Evolutionary conservation across 2,888 invertebrate genomes (phyloP), one percentile per base, ranked within the genome.

Genomic region (Nymphalis polychloros): DNA sequence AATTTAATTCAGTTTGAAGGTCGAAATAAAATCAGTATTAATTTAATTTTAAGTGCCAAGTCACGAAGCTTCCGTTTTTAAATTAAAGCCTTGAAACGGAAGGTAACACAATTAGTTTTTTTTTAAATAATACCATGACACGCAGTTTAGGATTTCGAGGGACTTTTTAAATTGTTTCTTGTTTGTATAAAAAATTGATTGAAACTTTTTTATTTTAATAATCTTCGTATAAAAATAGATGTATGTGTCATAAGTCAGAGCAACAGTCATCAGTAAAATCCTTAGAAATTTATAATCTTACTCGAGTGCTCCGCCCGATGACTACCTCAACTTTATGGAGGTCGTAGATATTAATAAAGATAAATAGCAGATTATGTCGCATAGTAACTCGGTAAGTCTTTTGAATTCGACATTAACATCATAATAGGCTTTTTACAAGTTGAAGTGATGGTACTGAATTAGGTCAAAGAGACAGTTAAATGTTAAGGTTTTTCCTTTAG

Each of bases 41-140:
- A 87, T 86, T 90, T 87, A 87, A 89, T 84, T 86, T 85, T 89
- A 89, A 85, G 81, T 82, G 92, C 78, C 79, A 79, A 89, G 88
- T 92, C 92, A 92, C 84, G 84, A 80, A 80, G 89, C 89, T 90
- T 90, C 91, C 91, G 91, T 86, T 86, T 85, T 86, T 84, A 86
- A 86, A 90, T 88, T 87, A 86, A 89, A 88, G 55, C 16, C 27
- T 55, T 57, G 17, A 57, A 66, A 86, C 79, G 80, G 82, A 82
- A 85, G 84, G 84, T 48, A 60, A 59, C 63, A 63, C 53, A 65
- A 63, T 63, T 68, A 49, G 19, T 49, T 72, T 72, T 67, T 67
- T 48, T 46, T 17, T 19, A 49, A 50, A 59, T 59, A 59, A 55
- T 47, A 47, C 52, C 46, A 31, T 61, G 59, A 62, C 57, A 52